These are phyloP conservation scores for Trissoscelio sp. DNA, from an alignment of 2,888 invertebrate species.

Conservation along the genomic window DNA sequence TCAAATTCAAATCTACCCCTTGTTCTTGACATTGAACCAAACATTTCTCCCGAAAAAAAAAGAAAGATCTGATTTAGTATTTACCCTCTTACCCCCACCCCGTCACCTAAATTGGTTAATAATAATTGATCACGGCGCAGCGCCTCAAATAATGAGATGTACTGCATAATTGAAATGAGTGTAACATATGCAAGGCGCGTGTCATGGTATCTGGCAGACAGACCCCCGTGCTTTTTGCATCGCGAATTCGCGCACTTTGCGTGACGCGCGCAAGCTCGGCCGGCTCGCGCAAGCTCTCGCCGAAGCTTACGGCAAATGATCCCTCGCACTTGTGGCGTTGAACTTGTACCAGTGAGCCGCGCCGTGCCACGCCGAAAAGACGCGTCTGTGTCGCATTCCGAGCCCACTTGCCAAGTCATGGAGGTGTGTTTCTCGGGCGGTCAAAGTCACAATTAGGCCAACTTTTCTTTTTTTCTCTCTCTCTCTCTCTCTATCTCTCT, in stretches of 20 bases:
- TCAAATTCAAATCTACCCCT: too few relatives aligned
- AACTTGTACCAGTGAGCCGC: slow-evolving; percentile 56
- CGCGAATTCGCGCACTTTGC: slow-evolving; percentile 13
- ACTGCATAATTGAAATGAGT: slow-evolving; percentile 33
- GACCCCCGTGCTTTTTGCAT: slow-evolving; percentile 16
- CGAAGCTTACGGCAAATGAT: slow-evolving; percentile 36
- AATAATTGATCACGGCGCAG: slow-evolving; percentile 48
- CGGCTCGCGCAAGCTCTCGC: slow-evolving; percentile 60
- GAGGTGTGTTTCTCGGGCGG: too few relatives aligned
- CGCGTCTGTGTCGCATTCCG: slow-evolving; percentile 36
- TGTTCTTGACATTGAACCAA: too few relatives aligned
- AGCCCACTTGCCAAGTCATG: too few relatives aligned
- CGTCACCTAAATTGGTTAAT: too few relatives aligned
- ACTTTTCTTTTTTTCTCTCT: too few relatives aligned
- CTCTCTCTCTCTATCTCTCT: too few relatives aligned
- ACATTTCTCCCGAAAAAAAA: too few relatives aligned
- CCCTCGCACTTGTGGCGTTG: slow-evolving; percentile 60
- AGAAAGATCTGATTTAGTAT: too few relatives aligned
- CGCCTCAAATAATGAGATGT: slow-evolving; percentile 15
- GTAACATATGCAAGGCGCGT: slow-evolving; percentile 56
- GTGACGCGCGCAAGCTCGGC: slow-evolving; percentile 53
- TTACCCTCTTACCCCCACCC: too few relatives aligned
- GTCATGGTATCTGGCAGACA: slow-evolving; percentile 39
- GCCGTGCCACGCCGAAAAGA: slow-evolving; percentile 53
- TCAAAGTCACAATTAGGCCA: too few relatives aligned